A percentile compares a stretch with the other conserved stretches of the same genome.
Conservation (phyloP, 2,888 invertebrate species). For the Lucinisca nassula region DNA sequence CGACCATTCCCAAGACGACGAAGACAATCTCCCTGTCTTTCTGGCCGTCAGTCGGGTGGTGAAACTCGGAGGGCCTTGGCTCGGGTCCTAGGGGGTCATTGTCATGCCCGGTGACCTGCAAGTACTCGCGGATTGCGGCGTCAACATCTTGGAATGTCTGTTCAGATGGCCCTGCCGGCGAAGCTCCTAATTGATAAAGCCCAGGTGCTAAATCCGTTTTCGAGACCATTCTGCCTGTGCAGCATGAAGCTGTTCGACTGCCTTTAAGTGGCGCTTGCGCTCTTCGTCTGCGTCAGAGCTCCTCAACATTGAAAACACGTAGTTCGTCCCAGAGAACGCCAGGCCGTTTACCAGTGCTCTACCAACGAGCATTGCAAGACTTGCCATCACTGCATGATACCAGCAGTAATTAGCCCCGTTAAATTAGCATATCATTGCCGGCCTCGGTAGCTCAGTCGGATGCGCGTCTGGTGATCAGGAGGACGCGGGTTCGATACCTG, state of each 20-base stretch:
- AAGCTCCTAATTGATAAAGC: constrained; percentile 52
- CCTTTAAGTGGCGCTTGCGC: constrained; percentile 36
- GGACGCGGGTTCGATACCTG: too few species aligned
- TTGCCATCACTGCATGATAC: constrained; percentile 51
- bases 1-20: constrained; percentile 31
- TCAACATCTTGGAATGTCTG: constrained; percentile 55
- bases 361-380: constrained; percentile 35
- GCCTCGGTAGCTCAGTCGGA: too few species aligned
- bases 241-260: constrained; percentile 52
- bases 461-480: too few species aligned
- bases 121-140: constrained; percentile 30
- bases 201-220: constrained; percentile 46
- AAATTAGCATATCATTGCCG: constrained; percentile 49
- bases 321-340: constrained; percentile 15
- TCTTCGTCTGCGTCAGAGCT: constrained; percentile 12
- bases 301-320: constrained; percentile 29
- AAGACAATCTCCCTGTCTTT: constrained; percentile 42
- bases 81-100: background rate
- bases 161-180: constrained; percentile 45
- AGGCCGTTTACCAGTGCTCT: constrained; percentile 44
- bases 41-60: constrained; percentile 18
- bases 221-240: constrained; percentile 42
- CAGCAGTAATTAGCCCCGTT: constrained; percentile 49
- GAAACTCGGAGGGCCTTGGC: constrained; percentile 33
- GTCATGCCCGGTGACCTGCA: background rate